These are phyloP conservation scores for Temnothorax rugatulus DNA, from an alignment of 2,888 invertebrate species.

Conservation along the genomic window DNA sequence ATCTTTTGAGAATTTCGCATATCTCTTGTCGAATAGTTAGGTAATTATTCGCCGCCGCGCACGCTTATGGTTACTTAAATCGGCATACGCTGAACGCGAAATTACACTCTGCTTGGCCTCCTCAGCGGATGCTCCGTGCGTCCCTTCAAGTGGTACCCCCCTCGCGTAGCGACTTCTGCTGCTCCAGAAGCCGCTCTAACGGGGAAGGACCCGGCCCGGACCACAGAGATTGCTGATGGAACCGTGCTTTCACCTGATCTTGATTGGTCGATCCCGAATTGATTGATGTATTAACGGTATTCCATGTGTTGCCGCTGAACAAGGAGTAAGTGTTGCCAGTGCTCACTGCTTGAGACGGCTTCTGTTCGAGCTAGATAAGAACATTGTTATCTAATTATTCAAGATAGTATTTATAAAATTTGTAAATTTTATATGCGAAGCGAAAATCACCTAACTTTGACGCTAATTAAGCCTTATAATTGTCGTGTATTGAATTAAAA, in stretches of 20 bases:
- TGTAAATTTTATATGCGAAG: neutral
- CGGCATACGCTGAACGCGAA: constrained; percentile 71
- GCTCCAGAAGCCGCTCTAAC: constrained; percentile 92
- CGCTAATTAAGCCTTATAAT: neutral
- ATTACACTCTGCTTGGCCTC: constrained; percentile 74
- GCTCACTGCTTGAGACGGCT: constrained; percentile 82
- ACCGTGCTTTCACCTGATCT: constrained; percentile 79
- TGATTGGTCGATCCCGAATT: constrained; percentile 73
- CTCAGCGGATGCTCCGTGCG: constrained; percentile 66
- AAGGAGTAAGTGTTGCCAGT: constrained; percentile 87
- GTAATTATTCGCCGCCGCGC: constrained; percentile 59
- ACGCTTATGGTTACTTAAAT: constrained; percentile 71
- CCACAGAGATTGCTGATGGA: constrained; percentile 90
- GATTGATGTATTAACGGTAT: constrained; percentile 75
- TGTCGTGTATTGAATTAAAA: neutral
- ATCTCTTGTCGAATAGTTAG: constrained; percentile 54
- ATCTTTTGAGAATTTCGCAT: constrained; percentile 67
- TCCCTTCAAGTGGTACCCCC: constrained; percentile 84
- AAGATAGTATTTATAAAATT: constrained; percentile 1
- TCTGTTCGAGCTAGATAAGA: constrained; percentile 83
- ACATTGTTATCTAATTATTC: constrained; percentile 17
- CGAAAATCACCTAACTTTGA: neutral
- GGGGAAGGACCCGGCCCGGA: constrained; percentile 93
- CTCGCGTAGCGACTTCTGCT: constrained; percentile 90
- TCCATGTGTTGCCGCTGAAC: constrained; percentile 87